Conservation (phyloP, 2,888 invertebrate species). For the Leistus spinibarbis region DNA sequence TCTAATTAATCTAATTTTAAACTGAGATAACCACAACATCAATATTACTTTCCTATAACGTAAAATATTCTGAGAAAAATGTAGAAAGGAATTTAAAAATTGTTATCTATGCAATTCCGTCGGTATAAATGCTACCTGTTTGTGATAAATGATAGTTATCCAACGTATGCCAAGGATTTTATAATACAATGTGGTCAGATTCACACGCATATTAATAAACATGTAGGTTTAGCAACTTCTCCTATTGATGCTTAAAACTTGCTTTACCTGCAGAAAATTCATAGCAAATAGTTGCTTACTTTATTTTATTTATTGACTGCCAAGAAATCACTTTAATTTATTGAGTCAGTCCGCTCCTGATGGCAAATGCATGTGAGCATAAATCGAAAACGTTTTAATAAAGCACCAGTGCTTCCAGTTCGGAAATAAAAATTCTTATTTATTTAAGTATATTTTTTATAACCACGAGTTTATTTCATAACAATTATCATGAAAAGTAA, state of each 20-base stretch:
- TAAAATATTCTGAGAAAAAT: neutral
- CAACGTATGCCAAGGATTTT: slow-evolving; percentile 30
- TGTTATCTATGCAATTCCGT: neutral
- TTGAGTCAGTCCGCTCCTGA: no score
- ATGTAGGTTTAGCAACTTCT: neutral
- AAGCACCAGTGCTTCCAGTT: no score
- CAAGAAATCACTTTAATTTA: neutral
- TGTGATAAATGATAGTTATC: slow-evolving; percentile 31
- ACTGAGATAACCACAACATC: neutral
- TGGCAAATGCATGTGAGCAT: no score
- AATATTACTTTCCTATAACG: neutral
- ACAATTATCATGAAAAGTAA: no score
- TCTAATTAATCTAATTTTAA: neutral
- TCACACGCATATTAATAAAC: neutral
- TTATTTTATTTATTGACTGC: neutral
- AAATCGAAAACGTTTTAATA: neutral
- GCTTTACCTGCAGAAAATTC: neutral
- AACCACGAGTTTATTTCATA: no score
- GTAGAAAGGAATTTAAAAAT: neutral
- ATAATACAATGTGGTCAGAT: neutral
- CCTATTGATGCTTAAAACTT: neutral
- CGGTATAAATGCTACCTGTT: slow-evolving; percentile 18
- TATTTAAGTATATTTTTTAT: no score
- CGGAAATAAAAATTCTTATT: no score
- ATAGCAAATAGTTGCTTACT: neutral